Evolutionary conservation across 2,888 invertebrate species (phyloP).

Genomic region (Bimastos eiseni): DNA sequence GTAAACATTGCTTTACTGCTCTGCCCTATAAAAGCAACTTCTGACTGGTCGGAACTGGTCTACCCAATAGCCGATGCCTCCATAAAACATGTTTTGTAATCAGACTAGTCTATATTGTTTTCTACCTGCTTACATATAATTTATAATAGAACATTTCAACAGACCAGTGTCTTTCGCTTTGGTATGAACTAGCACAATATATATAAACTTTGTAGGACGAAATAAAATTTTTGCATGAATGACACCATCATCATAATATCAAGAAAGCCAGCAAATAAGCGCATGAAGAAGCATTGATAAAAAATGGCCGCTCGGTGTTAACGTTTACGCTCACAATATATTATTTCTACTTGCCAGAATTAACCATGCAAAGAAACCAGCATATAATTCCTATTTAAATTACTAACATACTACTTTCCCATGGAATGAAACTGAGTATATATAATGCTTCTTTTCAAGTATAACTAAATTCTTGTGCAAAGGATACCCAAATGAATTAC

Average conservation of each 20-base stretch:
- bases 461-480: background rate
- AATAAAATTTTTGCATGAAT: background rate
- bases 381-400: background rate
- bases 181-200: background rate
- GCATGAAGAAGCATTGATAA: background rate
- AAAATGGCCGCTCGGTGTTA: background rate
- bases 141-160: background rate
- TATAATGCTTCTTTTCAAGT: background rate
- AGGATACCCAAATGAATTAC: background rate
- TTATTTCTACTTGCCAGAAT: background rate
- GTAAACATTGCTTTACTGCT: background rate
- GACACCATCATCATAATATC: slow-evolving; percentile 4
- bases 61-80: background rate
- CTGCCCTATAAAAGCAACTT: background rate
- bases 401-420: background rate
- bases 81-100: background rate
- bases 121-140: background rate
- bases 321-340: background rate
- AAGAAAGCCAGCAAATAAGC: background rate
- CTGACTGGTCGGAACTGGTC: background rate
- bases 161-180: background rate
- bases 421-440: slow-evolving; percentile 4
- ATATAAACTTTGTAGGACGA: background rate
- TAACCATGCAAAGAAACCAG: background rate
- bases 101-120: background rate